phyloP scores from a whole-genome alignment of 1,140 invertebrate species.

The Ephestia elutella region DNA sequence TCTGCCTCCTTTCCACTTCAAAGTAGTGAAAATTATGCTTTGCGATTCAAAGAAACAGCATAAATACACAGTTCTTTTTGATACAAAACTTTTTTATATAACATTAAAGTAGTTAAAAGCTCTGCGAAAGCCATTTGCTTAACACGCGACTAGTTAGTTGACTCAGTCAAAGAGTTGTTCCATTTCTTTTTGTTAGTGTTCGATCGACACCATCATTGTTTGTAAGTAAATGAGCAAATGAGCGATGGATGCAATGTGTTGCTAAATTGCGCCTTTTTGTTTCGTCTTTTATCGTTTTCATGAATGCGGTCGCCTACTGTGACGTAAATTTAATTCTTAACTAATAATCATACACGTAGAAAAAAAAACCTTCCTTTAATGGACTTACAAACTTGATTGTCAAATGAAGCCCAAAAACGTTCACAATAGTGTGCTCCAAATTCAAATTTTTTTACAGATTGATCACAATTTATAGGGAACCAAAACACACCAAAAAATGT shows the following conservation, averaged over 20 bases:
- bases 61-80: background rate
- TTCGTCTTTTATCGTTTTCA: background rate
- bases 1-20: too few species aligned
- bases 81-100: constrained; percentile 2
- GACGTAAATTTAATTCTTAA: too few species aligned
- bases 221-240: background rate
- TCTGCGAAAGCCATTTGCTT: background rate
- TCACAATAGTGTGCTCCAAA: too few species aligned
- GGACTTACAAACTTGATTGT: too few species aligned
- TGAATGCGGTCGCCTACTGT: background rate
- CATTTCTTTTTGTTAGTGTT: background rate
- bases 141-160: background rate
- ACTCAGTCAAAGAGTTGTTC: background rate
- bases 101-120: constrained; percentile 1
- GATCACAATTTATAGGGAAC: too few species aligned
- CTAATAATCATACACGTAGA: too few species aligned
- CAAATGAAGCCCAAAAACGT: too few species aligned
- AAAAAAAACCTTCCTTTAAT: too few species aligned
- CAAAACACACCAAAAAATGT: too few species aligned
- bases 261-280: background rate
- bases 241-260: constrained; percentile 1
- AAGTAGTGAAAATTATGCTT: background rate
- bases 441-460: too few species aligned
- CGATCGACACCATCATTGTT: too few species aligned
- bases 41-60: background rate